phyloP scores from a whole-genome alignment of 2,797 vertebrate genomes.

The Pachyuromys duprasi region DNA sequence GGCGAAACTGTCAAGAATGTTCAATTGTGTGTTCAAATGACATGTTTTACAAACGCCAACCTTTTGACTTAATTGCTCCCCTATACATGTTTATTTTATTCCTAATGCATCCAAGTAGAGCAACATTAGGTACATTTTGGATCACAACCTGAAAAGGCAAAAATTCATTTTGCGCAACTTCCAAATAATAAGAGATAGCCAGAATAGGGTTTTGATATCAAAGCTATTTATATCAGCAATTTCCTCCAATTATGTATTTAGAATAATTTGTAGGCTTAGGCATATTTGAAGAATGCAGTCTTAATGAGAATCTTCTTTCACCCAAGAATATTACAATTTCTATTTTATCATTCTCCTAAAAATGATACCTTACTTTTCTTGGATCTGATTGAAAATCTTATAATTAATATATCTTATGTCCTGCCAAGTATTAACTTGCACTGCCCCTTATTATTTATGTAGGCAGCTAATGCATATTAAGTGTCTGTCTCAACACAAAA shows the following conservation, averaged over 20 bases:
- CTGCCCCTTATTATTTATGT: background rate
- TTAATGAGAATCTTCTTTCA: slow-evolving; percentile 5
- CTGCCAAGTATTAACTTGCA: background rate
- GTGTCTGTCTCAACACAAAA: background rate
- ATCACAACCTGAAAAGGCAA: background rate
- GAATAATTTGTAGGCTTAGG: background rate
- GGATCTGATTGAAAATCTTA: slow-evolving; percentile 4
- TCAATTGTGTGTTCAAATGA: slow-evolving; percentile 15
- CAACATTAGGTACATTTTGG: background rate
- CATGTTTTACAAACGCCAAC: background rate
- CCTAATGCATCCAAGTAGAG: background rate
- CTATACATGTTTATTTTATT: background rate
- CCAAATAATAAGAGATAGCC: slow-evolving; percentile 24
- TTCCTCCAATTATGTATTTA: background rate
- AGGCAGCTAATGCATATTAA: background rate
- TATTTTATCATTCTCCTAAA: background rate
- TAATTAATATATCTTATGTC: slow-evolving; percentile 34
- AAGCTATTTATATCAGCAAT: background rate
- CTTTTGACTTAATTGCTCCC: background rate
- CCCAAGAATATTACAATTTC: background rate
- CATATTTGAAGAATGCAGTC: background rate
- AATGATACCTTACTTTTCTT: background rate
- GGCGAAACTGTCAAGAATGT: slow-evolving; percentile 39
- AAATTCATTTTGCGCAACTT: slow-evolving; percentile 11
- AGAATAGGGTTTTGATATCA: background rate